A percentile compares a stretch with the other conserved stretches of the same genome.
These are phyloP conservation scores for Virgularia gustaviana DNA, from an alignment of 92 coral and sea anemone genomes.

Conservation along the genomic window DNA sequence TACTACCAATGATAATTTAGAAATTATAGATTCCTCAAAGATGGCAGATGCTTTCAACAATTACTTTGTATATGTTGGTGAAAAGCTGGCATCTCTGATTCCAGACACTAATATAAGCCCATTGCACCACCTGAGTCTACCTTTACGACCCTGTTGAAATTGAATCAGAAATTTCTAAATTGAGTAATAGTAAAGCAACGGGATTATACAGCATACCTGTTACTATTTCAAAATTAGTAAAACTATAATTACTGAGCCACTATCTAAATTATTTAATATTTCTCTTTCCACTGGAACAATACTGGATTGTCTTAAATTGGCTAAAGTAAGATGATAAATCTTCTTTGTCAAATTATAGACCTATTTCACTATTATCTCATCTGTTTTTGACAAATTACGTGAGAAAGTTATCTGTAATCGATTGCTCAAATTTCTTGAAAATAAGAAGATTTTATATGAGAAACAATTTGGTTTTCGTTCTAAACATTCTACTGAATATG, in stretches of 20 bases:
- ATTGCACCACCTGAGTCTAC: not conserved
- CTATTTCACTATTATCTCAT: not conserved
- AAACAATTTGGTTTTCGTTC: constrained; percentile 49
- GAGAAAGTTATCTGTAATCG: not conserved
- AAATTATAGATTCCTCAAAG: not conserved
- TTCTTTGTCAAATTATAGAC: not conserved
- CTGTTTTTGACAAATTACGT: no score
- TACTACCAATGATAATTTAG: not conserved
- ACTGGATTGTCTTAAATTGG: not conserved
- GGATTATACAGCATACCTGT: constrained; percentile 1
- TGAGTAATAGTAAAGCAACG: not conserved
- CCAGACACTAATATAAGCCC: not conserved
- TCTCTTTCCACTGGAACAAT: not conserved
- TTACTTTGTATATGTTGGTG: not conserved
- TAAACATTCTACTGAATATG: constrained; percentile 39
- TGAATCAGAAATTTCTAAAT: not conserved
- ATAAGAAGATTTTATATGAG: constrained; percentile 21
- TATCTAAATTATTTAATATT: not conserved
- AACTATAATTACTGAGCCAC: not conserved
- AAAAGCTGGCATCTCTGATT: not conserved
- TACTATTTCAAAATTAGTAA: not conserved
- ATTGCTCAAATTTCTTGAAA: not conserved
- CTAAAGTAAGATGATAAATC: not conserved
- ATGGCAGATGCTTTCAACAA: not conserved
- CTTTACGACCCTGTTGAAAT: not conserved